Evolutionary conservation across 1,140 invertebrate species (phyloP), one percentile per base, ranked within the genome.

Genomic region (Matsumurasca onukii): DNA sequence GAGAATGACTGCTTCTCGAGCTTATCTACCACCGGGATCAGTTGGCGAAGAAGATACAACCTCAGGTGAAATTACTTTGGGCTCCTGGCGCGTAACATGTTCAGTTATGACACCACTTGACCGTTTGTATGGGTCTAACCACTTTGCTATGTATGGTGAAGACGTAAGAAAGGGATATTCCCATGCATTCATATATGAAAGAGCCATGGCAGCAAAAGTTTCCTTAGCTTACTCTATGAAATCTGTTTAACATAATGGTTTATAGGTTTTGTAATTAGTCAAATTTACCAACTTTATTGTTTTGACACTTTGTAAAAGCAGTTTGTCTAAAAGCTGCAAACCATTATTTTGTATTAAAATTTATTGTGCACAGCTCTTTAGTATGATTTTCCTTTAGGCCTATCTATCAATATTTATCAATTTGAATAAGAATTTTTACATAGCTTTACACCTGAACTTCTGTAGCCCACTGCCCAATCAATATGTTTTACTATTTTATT

Each of bases 21-120:
- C 13, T 12, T 66, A 66, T 27, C 12, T 45, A 45, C 64, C 64
- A 22, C 20, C 24, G 25, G 31, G 34, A 49, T 45, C 39, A 45
- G 64, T 66, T 15, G 31, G 51, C 29, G 25, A 48, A 22, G 64
- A 66, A 45, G 34, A 49, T 49, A 48, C 31, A 17, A 48, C 13
- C 30, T 12, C 64, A 22, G 31, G 64, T 13, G 2, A 22, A 39
- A 24, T 66, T 1, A 45, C 31, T 1, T 15, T 22, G 25, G 64
- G 64, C n/a, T 20, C 34, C 17, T 66, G 64, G 64, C 31, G 64
- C 9, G 20, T 24, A 2, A 24, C 27, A 12, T 17, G 2, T 12
- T 30, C 25, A 3, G 45, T 17, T 5, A 5, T 66, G 34, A 61
- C 9, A 3, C 57, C 57, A 22, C 9, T 61, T 9, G 57, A 61